Percentiles rank a stretch among this genome's conserved stretches.
Conservation (phyloP, 23 tunicate genomes). For the Diplosoma virens region DNA sequence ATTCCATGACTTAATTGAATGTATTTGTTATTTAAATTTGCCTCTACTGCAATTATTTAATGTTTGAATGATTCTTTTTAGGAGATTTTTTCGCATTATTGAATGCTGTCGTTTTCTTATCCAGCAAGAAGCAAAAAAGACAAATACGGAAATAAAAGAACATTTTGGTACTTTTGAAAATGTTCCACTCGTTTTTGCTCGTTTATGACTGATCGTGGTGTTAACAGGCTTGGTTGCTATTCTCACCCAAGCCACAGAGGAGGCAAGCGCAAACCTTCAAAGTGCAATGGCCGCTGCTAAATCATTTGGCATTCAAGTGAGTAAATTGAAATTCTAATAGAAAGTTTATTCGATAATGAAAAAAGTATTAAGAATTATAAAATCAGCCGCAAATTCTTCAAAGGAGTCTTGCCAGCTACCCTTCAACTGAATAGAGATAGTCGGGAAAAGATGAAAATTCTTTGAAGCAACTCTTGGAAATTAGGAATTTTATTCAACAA, state of each 20-base stretch:
- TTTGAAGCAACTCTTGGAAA: too few species aligned
- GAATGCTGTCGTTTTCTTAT: conserved; percentile 64
- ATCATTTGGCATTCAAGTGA: conserved; percentile 26
- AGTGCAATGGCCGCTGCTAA: conserved; percentile 3
- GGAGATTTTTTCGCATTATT: conserved; percentile 72
- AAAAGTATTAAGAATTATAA: too few species aligned
- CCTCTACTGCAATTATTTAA: too few species aligned
- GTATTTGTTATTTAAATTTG: too few species aligned
- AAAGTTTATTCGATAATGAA: too few species aligned
- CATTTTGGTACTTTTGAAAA: conserved; percentile 31
- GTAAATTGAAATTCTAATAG: too few species aligned
- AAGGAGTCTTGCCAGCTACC: too few species aligned
- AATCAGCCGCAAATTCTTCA: too few species aligned
- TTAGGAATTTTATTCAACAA: too few species aligned
- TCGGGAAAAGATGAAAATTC: too few species aligned
- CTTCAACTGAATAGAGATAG: too few species aligned
- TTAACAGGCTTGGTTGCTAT: conserved; percentile 16
- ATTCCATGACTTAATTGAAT: too few species aligned
- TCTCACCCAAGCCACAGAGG: background rate
- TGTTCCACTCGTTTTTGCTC: background rate
- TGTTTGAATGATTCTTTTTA: conserved; percentile 19
- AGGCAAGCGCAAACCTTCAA: background rate
- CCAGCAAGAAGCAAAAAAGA: conserved; percentile 55
- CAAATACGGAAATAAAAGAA: conserved; percentile 41
- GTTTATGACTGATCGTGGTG: background rate